Evolutionary conservation across 2,797 vertebrate genomes (phyloP).

Genomic region (Acropternis orthonyx): DNA sequence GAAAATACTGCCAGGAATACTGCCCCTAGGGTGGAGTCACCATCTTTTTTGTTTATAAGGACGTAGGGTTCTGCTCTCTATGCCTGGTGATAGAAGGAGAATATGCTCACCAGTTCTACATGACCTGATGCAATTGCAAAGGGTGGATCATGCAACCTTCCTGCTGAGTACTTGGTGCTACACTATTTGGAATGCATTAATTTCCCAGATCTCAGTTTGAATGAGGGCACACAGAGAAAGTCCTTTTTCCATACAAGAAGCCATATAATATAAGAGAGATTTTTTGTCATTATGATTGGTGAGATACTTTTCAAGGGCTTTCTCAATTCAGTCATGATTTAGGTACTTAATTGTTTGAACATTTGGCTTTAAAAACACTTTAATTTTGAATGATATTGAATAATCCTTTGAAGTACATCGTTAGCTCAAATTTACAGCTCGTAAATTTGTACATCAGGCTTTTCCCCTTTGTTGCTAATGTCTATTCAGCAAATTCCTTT

Average conservation of each 20-base stretch:
- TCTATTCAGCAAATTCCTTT: background rate
- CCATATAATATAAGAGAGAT: background rate
- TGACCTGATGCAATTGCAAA: background rate
- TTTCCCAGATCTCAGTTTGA: background rate
- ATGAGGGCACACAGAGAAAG: background rate
- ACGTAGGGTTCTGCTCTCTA: background rate
- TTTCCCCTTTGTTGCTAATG: background rate
- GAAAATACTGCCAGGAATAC: background rate
- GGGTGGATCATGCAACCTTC: background rate
- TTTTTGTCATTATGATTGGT: background rate
- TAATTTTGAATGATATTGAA: background rate
- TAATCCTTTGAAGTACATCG: background rate
- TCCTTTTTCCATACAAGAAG: background rate
- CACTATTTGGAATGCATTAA: background rate
- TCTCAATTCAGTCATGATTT: background rate
- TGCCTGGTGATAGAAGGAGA: background rate
- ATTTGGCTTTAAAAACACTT: background rate
- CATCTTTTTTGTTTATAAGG: background rate
- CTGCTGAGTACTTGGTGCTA: background rate
- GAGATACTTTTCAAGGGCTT: background rate
- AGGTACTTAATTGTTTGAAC: background rate
- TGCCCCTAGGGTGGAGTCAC: no score
- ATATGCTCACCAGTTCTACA: background rate
- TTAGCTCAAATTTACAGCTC: background rate
- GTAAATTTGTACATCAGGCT: background rate